A percentile compares a stretch with the other conserved stretches of the same genome.
Evolutionary conservation across 2,888 invertebrate genomes (phyloP).

Genomic region (Pheosia gnoma): DNA sequence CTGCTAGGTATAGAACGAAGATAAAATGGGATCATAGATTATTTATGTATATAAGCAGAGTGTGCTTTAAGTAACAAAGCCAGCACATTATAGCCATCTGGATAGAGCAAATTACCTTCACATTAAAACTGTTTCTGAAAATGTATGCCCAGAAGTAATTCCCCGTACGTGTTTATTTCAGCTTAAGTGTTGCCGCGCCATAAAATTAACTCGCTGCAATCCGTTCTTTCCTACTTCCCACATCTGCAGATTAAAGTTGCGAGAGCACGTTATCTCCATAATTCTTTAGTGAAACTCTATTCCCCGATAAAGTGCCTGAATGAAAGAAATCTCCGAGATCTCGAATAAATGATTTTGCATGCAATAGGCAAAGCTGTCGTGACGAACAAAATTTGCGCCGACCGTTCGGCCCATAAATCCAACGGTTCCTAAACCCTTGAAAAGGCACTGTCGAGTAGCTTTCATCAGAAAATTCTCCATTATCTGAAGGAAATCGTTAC

Average conservation of each 20-base stretch:
- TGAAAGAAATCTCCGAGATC: slow-evolving; percentile 41
- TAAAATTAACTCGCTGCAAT: slow-evolving; percentile 66
- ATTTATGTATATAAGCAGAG: neutral
- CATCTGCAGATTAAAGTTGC: slow-evolving; percentile 50
- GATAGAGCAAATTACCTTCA: slow-evolving; percentile 65
- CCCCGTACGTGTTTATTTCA: slow-evolving; percentile 69
- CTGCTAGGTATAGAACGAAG: too few relatives aligned
- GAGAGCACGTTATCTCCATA: slow-evolving; percentile 63
- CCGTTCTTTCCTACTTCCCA: slow-evolving; percentile 55
- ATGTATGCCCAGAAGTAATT: slow-evolving; percentile 66
- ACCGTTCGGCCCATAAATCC: slow-evolving; percentile 73
- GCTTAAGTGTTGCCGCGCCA: slow-evolving; percentile 60
- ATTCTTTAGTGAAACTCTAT: slow-evolving; percentile 52
- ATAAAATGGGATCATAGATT: too few relatives aligned
- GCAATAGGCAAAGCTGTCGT: slow-evolving; percentile 64
- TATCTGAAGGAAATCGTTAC: slow-evolving; percentile 83
- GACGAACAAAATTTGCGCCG: slow-evolving; percentile 70
- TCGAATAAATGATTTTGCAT: slow-evolving; percentile 59
- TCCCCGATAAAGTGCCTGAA: slow-evolving; percentile 53
- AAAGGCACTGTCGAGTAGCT: slow-evolving; percentile 75
- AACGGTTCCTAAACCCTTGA: slow-evolving; percentile 74
- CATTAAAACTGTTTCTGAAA: slow-evolving; percentile 62
- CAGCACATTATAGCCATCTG: slow-evolving; percentile 55
- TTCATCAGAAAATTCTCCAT: slow-evolving; percentile 82
- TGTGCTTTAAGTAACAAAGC: slow-evolving; percentile 34